These are phyloP conservation scores for Phaethon lepturus DNA, from an alignment of 2,113 vertebrate species.

Conservation along the genomic window DNA sequence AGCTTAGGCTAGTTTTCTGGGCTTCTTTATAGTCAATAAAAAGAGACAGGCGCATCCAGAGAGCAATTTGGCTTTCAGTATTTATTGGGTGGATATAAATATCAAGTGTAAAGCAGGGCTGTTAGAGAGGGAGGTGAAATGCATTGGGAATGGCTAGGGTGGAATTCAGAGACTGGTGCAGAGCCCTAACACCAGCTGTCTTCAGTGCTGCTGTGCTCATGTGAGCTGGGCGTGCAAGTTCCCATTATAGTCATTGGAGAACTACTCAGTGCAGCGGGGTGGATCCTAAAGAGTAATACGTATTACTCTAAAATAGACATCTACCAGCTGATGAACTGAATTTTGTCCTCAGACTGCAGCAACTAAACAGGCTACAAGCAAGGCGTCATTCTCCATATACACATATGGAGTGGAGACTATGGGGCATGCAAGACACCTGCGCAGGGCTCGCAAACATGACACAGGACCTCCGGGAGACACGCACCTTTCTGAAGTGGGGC, in stretches of 20 bases:
- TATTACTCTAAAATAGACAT: neutral
- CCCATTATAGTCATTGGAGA: neutral
- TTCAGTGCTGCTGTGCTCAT: neutral
- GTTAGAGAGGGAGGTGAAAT: neutral
- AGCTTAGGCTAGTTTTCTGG: neutral
- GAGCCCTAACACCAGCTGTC: neutral
- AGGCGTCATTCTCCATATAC: neutral
- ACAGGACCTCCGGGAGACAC: neutral
- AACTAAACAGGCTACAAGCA: neutral
- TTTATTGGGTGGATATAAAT: neutral
- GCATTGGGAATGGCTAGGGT: neutral
- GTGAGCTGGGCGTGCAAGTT: neutral
- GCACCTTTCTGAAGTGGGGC: neutral
- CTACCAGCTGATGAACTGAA: no score
- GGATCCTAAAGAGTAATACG: neutral
- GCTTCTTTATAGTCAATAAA: neutral
- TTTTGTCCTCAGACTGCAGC: neutral
- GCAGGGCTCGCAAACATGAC: neutral
- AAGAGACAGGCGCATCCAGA: neutral
- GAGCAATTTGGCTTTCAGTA: neutral
- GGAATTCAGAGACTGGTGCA: neutral
- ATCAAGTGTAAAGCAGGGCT: neutral
- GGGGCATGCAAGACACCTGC: neutral
- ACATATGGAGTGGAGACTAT: accelerated
- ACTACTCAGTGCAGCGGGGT: no score